A percentile compares a stretch with the other conserved stretches of the same genome.
Conservation (phyloP, 1,140 invertebrate genomes). For the Laupala kohalensis region DNA sequence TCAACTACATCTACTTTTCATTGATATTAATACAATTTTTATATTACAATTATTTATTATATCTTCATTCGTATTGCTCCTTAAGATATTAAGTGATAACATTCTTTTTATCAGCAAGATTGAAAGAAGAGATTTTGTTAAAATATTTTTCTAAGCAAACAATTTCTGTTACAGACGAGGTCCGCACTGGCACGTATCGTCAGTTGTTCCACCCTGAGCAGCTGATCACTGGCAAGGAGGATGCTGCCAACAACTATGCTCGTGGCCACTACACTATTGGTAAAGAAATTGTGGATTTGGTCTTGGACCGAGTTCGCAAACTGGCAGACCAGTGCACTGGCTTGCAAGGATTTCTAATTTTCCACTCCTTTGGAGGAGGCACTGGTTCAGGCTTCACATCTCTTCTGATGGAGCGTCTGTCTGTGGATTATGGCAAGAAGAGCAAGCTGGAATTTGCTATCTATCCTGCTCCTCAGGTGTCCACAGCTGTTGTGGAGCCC, state of each 20-base stretch:
- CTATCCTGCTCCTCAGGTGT: slow-evolving; percentile 71
- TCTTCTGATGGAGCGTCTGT: slow-evolving; percentile 75
- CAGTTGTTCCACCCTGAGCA: slow-evolving; percentile 78
- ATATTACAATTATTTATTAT: too few relatives aligned
- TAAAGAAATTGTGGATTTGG: slow-evolving; percentile 72
- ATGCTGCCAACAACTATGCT: slow-evolving; percentile 81
- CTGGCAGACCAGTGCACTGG: slow-evolving; percentile 77
- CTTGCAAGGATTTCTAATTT: slow-evolving; percentile 76
- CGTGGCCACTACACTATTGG: slow-evolving; percentile 85
- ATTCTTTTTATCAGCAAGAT: too few relatives aligned
- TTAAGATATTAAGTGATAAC: too few relatives aligned
- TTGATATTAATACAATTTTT: too few relatives aligned
- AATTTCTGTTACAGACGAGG: slow-evolving; percentile 55
- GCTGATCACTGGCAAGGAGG: slow-evolving; percentile 74
- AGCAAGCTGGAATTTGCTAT: slow-evolving; percentile 80
- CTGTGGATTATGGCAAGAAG: slow-evolving; percentile 80
- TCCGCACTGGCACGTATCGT: slow-evolving; percentile 67
- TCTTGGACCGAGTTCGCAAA: slow-evolving; percentile 64
- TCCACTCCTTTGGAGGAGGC: slow-evolving; percentile 80
- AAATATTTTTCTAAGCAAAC: too few relatives aligned
- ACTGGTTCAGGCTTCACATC: slow-evolving; percentile 82
- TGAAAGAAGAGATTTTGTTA: too few relatives aligned
- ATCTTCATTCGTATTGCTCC: too few relatives aligned
- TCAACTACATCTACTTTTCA: too few relatives aligned
- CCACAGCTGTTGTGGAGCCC: slow-evolving; percentile 55